phyloP scores from a whole-genome alignment of 2,113 vertebrate species.

The Cathartes aura region DNA sequence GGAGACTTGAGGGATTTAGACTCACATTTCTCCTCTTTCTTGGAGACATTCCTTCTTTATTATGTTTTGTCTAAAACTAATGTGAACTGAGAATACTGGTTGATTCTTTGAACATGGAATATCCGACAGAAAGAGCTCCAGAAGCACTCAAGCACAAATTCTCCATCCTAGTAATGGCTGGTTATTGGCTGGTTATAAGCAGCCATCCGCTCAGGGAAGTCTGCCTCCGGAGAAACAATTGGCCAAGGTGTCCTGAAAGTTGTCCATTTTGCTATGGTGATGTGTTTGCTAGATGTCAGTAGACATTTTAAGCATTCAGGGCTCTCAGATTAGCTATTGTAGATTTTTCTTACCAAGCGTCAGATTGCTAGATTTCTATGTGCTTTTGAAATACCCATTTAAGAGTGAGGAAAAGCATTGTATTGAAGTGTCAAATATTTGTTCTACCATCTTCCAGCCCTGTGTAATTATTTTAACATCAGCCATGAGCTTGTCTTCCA shows the following conservation, averaged over 20 bases:
- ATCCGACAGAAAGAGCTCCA: neutral
- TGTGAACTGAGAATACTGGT: neutral
- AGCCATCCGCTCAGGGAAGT: neutral
- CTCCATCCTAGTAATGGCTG: neutral
- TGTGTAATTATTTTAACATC: neutral
- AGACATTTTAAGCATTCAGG: neutral
- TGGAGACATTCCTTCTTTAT: neutral
- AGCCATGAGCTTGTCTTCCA: neutral
- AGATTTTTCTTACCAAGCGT: neutral
- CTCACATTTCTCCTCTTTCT: neutral
- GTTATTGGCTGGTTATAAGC: neutral
- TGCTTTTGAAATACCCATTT: neutral
- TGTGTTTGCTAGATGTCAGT: neutral
- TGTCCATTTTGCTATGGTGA: neutral
- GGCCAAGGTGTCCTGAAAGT: neutral
- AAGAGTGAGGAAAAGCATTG: neutral
- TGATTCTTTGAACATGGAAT: neutral
- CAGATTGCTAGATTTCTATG: neutral
- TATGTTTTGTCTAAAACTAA: neutral
- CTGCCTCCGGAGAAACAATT: neutral
- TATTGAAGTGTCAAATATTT: conserved; percentile 19
- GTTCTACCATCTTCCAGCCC: neutral
- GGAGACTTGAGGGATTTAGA: neutral
- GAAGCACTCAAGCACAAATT: neutral
- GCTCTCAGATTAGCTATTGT: neutral